These are phyloP conservation scores for Hylaea fasciaria DNA, from an alignment of 2,888 invertebrate species.

Conservation along the genomic window DNA sequence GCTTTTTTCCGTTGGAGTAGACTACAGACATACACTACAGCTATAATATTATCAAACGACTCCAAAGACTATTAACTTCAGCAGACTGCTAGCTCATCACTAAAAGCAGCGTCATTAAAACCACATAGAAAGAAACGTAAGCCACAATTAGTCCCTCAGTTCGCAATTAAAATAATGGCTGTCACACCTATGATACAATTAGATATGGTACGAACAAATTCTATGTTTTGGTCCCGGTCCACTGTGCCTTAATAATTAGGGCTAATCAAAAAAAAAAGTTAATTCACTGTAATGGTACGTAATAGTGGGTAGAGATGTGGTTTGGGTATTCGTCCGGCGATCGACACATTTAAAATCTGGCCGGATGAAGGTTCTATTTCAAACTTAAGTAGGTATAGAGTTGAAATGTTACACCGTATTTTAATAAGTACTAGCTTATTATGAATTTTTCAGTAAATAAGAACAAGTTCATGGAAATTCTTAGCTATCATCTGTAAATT, in stretches of 20 bases:
- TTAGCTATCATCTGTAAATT: no score
- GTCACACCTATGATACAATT: constrained; percentile 84
- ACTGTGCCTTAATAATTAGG: constrained; percentile 59
- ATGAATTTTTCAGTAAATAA: no score
- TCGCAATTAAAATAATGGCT: constrained; percentile 83
- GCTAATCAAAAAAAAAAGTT: constrained; percentile 63
- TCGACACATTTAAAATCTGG: not conserved
- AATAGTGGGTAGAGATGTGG: constrained; percentile 45
- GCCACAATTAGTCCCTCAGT: constrained; percentile 72
- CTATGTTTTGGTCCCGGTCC: constrained; percentile 61
- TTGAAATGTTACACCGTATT: no score
- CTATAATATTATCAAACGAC: no score
- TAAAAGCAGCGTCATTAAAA: constrained; percentile 53
- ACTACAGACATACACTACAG: no score
- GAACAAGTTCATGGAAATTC: no score
- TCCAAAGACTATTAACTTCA: constrained; percentile 12
- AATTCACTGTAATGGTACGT: constrained; percentile 58
- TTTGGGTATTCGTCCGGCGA: not conserved
- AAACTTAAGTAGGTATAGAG: no score
- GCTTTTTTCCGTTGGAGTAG: no score
- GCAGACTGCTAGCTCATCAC: constrained; percentile 35
- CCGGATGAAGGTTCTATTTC: no score
- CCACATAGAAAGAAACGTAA: constrained; percentile 70
- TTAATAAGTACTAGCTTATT: no score
- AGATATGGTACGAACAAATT: constrained; percentile 73